Conservation (phyloP, 2,113 vertebrate species). For the Misgurnus mizolepis region DNA sequence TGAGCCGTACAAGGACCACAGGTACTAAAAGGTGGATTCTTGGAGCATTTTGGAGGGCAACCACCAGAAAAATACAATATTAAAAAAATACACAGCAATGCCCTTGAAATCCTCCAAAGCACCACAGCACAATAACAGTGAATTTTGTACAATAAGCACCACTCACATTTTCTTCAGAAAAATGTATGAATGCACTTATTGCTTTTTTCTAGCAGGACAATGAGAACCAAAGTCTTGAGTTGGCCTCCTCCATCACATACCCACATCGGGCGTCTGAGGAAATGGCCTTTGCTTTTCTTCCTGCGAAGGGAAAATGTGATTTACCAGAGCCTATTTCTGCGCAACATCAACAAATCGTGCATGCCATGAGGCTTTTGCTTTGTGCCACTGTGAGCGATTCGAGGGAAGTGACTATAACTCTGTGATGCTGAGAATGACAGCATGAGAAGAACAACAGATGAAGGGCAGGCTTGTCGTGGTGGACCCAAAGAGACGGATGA, state of each 20-base stretch:
- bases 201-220: constrained; percentile 4
- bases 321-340: constrained; percentile 51
- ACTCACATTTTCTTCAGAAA: not conserved
- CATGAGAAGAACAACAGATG: not conserved
- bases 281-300: constrained; percentile 53
- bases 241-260: constrained; percentile 30
- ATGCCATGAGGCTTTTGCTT: not conserved
- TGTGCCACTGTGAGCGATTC: constrained; percentile 1
- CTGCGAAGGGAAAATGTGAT: constrained; percentile 50
- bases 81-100: too few species aligned
- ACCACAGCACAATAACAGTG: too few species aligned
- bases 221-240: not conserved
- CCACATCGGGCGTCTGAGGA: constrained; percentile 53
- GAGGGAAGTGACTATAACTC: not conserved
- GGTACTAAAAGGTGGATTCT: too few species aligned
- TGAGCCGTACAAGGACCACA: too few species aligned
- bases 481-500: not conserved
- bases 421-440: constrained; percentile 11
- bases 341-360: constrained; percentile 50
- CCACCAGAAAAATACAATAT: too few species aligned
- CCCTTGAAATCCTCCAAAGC: too few species aligned
- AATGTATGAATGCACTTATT: not conserved
- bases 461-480: not conserved
- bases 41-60: too few species aligned
- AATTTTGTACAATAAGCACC: not conserved